These are phyloP conservation scores for Athalia circularis DNA, from an alignment of 2,888 invertebrate genomes.

Conservation along the genomic window DNA sequence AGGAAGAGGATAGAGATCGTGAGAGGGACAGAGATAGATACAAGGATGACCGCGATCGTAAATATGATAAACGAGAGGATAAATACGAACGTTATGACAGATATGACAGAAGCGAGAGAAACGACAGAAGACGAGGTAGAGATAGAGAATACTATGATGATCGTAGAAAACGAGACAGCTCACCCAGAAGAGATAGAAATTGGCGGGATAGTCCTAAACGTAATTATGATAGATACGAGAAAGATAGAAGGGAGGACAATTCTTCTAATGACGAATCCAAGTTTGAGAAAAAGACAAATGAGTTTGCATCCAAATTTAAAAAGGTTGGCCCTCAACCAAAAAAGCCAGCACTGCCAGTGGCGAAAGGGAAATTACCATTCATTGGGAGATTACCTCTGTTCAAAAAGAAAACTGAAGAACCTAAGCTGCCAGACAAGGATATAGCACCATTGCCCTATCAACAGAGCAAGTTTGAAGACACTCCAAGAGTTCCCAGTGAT, in stretches of 20 bases:
- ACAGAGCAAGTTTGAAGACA: conserved; percentile 71
- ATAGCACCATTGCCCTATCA: conserved; percentile 70
- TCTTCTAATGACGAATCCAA: conserved; percentile 68
- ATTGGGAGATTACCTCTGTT: conserved; percentile 91
- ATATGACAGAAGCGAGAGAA: conserved; percentile 61
- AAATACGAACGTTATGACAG: conserved; percentile 66
- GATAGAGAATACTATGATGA: conserved; percentile 69
- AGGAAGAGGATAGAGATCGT: conserved; percentile 68
- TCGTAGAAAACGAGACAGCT: conserved; percentile 68
- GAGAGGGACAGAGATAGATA: conserved; percentile 66
- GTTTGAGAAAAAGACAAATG: conserved; percentile 70
- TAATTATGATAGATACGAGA: conserved; percentile 50
- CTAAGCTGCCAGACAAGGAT: conserved; percentile 74
- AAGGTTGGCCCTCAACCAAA: conserved; percentile 56
- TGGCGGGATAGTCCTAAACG: conserved; percentile 69
- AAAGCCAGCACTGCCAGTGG: conserved; percentile 72
- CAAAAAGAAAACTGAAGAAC: conserved; percentile 77
- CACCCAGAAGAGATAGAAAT: conserved; percentile 67
- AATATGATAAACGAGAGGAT: conserved; percentile 67
- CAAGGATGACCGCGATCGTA: conserved; percentile 59
- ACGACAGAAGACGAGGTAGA: conserved; percentile 48
- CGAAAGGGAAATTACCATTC: conserved; percentile 85
- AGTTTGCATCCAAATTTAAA: conserved; percentile 64
- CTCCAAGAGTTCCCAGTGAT: conserved; percentile 70
- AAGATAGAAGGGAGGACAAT: conserved; percentile 63